phyloP scores from a whole-genome alignment of 64 coral and sea anemone genomes.

The Hydrozoanthus tunicans region DNA sequence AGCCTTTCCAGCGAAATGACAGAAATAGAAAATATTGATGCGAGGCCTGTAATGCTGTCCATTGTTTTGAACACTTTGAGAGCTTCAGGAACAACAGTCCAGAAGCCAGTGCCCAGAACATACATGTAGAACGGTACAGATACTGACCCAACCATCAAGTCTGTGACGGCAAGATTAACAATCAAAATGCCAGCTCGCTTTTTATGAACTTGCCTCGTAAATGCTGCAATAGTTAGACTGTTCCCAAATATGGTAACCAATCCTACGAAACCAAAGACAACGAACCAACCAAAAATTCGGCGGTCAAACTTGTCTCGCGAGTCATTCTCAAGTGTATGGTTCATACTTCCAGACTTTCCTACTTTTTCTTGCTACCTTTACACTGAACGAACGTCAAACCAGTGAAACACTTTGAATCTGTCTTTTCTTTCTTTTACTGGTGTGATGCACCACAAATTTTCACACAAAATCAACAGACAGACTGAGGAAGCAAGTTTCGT shows the following conservation, averaged over 20 bases:
- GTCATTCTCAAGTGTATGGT: not conserved
- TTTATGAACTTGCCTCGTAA: slow-evolving; percentile 47
- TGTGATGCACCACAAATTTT: too few species aligned
- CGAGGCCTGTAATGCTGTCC: slow-evolving; percentile 36
- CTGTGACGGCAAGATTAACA: slow-evolving; percentile 29
- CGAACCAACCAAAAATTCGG: slow-evolving; percentile 31
- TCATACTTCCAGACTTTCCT: not conserved
- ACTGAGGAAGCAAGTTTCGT: not conserved
- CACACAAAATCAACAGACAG: too few species aligned
- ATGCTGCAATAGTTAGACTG: slow-evolving; percentile 17
- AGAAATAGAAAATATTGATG: slow-evolving; percentile 38
- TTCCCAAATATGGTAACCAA: slow-evolving; percentile 19
- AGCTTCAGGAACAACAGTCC: not conserved
- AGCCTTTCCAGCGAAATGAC: slow-evolving; percentile 33
- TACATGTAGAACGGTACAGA: slow-evolving; percentile 38
- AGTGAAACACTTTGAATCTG: too few species aligned
- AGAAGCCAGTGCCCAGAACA: slow-evolving; percentile 27
- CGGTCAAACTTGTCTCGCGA: not conserved
- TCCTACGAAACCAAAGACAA: slow-evolving; percentile 19
- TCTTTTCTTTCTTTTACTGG: too few species aligned
- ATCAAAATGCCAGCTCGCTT: slow-evolving; percentile 24
- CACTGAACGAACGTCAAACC: too few species aligned
- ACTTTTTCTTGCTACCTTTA: not conserved
- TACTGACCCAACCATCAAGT: slow-evolving; percentile 18
- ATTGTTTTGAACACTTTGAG: slow-evolving; percentile 18